Evolutionary conservation across 2,797 vertebrate genomes (phyloP).

Genomic region (Peromyscus eremicus): DNA sequence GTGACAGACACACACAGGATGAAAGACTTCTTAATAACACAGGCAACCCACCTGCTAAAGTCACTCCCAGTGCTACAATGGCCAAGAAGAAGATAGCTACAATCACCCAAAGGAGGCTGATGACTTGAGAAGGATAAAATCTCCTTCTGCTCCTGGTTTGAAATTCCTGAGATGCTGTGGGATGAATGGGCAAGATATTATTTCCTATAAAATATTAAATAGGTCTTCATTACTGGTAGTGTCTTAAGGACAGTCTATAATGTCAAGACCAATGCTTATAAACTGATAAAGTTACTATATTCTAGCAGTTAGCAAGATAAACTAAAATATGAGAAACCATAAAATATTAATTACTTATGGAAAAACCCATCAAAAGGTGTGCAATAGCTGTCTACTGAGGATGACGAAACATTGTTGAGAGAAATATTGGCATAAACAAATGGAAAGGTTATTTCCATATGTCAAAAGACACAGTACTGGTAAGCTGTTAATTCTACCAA

Average conservation of each 20-base stretch:
- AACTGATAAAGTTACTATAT: not conserved
- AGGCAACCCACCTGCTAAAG: conserved; percentile 39
- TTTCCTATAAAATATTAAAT: not conserved
- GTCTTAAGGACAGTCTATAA: not conserved
- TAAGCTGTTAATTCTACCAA: not conserved
- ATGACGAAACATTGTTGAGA: not conserved
- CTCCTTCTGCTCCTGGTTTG: not conserved
- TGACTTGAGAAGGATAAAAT: not conserved
- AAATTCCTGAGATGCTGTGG: not conserved
- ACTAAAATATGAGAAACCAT: not conserved
- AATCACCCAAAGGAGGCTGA: not conserved
- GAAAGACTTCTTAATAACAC: not conserved
- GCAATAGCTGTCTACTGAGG: not conserved
- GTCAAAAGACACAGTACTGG: not conserved
- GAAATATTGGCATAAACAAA: not conserved
- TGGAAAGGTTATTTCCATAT: not conserved
- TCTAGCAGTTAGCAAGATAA: not conserved
- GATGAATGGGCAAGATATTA: not conserved
- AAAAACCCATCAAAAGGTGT: not conserved
- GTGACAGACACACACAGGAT: not conserved
- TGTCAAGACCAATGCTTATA: not conserved
- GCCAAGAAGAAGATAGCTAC: not conserved
- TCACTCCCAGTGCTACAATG: not conserved
- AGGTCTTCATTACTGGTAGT: not conserved
- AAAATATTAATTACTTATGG: not conserved